These are phyloP conservation scores for Babyrousa celebensis DNA, from an alignment of 2,797 vertebrate genomes.

Conservation along the genomic window DNA sequence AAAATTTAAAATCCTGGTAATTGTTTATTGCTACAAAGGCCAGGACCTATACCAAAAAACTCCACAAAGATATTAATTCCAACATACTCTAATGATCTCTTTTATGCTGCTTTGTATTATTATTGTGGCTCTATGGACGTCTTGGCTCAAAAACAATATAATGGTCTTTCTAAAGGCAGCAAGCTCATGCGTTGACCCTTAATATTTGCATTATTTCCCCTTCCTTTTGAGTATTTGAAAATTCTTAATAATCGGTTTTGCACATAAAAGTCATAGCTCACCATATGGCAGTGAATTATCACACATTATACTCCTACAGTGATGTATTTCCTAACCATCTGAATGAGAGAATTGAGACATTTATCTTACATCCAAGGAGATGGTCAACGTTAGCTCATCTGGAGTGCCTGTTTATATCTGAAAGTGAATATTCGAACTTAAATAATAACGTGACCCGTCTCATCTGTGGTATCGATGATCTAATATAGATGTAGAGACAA, in stretches of 20 bases:
- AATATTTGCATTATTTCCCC: background rate
- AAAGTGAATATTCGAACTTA: background rate
- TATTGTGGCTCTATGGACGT: background rate
- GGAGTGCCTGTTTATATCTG: background rate
- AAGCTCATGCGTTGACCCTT: background rate
- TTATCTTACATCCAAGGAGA: fast-evolving
- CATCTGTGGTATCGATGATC: background rate
- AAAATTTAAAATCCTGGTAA: background rate
- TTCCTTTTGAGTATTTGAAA: background rate
- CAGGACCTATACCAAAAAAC: background rate
- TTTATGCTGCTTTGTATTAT: background rate
- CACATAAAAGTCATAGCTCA: background rate
- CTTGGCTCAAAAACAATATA: background rate
- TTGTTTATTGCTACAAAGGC: background rate
- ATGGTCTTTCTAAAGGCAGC: background rate
- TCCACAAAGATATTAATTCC: no score
- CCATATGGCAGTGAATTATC: background rate
- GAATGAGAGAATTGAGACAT: background rate
- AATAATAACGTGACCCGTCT: fast-evolving
- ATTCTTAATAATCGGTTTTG: background rate
- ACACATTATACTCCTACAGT: background rate
- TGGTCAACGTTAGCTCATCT: background rate
- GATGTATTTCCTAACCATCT: background rate
- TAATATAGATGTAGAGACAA: fast-evolving
- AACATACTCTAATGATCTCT: background rate